Base-by-base conservation (phyloP, 2,888 invertebrate genomes). In the Pegoplata infirma region DNA sequence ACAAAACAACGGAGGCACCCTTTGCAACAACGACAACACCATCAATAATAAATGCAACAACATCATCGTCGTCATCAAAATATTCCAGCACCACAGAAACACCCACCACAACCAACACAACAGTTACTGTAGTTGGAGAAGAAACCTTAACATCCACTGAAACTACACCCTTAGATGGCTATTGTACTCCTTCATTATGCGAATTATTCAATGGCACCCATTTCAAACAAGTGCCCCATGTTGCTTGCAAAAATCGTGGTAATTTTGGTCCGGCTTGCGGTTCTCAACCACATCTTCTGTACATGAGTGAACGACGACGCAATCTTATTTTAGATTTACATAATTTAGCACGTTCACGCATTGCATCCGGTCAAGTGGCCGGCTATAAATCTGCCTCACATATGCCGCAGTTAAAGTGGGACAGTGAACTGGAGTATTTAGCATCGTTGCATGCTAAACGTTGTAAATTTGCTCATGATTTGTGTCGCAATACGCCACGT, bases 341-440 rank as follows among this genome's bases (percentile, higher is more conserved):
- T 72, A 89, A 89, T 76, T 81, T 85, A 71, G 87, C 87, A 51
- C 83, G 89, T 51, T 85, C 85, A 73, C 84, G 84, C 32, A 84
- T 89, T 8, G 89, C 89, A 5, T 53, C 82, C n/a, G 89, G 89
- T 0, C 76, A 84, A 36, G 71, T 88, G 32, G 74, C 81, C 1
- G 87, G 86, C 12, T 89, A 87, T 49, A 66, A 78, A 16, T 40
- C 86, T 0, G 89, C 89, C 19, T 75, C 83, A 1, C 85, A 83
- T 25, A 89, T 89, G 89, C 88, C 87, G 2, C 55, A 85, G 16
- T 69, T 89, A 17, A 85, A 84, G 68, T 89, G 89, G 89, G 87
- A 88, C 77, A 68, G 74, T 2, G 89, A 89, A 69, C 81, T 89
- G 67, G 88, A 84, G 36, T 84, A 84, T 71, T 79, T 89, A 72